Percentiles rank a stretch among this genome's conserved stretches.
Conservation (phyloP, 2,888 invertebrate species). For the Eupelmus urozonus region DNA sequence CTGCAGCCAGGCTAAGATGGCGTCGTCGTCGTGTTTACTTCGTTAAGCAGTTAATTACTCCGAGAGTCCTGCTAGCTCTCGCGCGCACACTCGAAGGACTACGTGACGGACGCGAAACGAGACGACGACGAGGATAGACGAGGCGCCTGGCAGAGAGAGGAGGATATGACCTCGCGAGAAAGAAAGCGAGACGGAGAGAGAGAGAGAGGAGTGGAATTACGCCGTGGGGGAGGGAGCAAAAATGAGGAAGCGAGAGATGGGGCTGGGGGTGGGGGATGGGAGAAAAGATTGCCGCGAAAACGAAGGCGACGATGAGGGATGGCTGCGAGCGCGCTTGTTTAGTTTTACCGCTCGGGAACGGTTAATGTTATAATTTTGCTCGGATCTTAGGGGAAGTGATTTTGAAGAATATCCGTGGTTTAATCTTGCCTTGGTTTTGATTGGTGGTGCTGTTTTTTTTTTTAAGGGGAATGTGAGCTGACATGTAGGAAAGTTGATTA, state of each 20-base stretch:
- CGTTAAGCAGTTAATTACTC: conserved; percentile 78
- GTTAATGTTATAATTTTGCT: too few relatives aligned
- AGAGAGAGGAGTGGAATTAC: conserved; percentile 53
- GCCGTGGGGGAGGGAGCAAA: conserved; percentile 9
- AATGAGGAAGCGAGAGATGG: conserved; percentile 35
- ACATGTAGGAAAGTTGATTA: too few relatives aligned
- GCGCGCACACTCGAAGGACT: conserved; percentile 61
- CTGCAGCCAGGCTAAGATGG: conserved; percentile 72
- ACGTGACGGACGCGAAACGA: conserved; percentile 65
- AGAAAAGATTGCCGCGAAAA: conserved; percentile 43
- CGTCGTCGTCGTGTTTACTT: conserved; percentile 77
- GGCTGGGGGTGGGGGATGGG: conserved; percentile 3
- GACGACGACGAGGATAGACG: conserved; percentile 35
- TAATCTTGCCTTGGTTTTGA: too few relatives aligned
- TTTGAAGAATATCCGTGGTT: too few relatives aligned
- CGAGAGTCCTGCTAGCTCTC: conserved; percentile 68
- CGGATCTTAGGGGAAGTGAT: background rate
- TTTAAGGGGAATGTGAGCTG: too few relatives aligned
- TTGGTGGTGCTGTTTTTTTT: too few relatives aligned
- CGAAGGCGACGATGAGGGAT: background rate
- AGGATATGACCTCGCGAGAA: conserved; percentile 34
- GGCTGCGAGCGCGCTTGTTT: background rate
- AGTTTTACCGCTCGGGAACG: too few relatives aligned
- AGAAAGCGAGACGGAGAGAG: conserved; percentile 41
- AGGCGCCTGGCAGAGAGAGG: conserved; percentile 19